Base-by-base conservation (phyloP, 2,113 vertebrate species). In the Eclectus roratus region DNA sequence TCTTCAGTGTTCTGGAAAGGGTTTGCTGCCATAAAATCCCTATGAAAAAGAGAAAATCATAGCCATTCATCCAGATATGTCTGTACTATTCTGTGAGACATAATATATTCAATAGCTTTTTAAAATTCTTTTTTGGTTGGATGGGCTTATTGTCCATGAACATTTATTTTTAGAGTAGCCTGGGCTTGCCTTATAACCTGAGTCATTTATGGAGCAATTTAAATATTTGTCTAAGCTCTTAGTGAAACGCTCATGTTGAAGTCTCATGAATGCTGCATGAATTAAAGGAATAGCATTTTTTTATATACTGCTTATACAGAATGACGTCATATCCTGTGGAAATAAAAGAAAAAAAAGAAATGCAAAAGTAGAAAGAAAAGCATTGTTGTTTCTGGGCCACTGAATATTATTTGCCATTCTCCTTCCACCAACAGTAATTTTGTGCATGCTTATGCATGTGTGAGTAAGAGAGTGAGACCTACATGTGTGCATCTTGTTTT, bases 171-270 rank as follows among this genome's bases (percentile, higher is more conserved):
- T 93, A 94, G 87, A 82, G 55, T 63, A 92, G 41, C 58, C 49
- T 84, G 55, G 61, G 28, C 55, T 96, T 85, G 78, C 79, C 80
- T 80, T 84, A 70, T 77, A 73, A 80, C 55, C 80, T 76, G 87
- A 93, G 76, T 72, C 92, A 86, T 68, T 91, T 94, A 72, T 72
- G 85, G 88, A 93, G 72, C 71, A 90, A 53, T 96, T 71, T 95
- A 95, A 94, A 95, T 96, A 94, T 91, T 96, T 96, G 90, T 86
- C 94, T 96, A 87, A 79, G 61, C 70, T 93, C 55, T 87, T 58
- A 80, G 70, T 69, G 61, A 95, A 94, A 80, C 35, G 69, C 80
- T 88, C 39, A n/a, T 74, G 71, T 85, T 92, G 44, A 41, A 80
- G 81, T 85, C 68, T 71, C 66, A 91, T 50, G 71, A 88, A 92